phyloP scores from a whole-genome alignment of 2,888 invertebrate species.

The Amaurobius ferox region DNA sequence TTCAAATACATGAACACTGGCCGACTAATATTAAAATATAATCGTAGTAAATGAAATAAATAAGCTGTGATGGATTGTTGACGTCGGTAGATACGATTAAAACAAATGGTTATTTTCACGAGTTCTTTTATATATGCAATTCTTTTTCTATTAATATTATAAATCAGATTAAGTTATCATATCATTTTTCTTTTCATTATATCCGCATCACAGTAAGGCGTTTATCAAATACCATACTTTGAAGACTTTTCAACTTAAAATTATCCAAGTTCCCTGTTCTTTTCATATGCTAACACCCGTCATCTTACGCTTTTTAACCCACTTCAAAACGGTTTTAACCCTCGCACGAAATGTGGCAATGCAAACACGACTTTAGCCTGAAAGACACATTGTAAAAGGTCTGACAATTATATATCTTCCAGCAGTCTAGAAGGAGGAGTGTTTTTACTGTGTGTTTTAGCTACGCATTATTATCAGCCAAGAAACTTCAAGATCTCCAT shows the following conservation, averaged over 20 bases:
- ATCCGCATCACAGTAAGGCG: not conserved
- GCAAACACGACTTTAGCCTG: constrained; percentile 31
- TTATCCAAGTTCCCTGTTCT: not conserved
- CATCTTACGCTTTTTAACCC: constrained; percentile 38
- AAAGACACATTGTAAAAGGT: constrained; percentile 34
- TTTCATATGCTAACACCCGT: constrained; percentile 58
- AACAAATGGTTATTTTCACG: not conserved
- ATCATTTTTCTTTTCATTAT: not conserved
- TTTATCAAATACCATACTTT: not conserved
- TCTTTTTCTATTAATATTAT: not conserved
- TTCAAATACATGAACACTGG: too few relatives aligned
- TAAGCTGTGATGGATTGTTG: not conserved
- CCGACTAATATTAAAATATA: too few relatives aligned
- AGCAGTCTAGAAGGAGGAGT: constrained; percentile 28
- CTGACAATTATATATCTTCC: constrained; percentile 61
- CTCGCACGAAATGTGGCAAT: constrained; percentile 18
- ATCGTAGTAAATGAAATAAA: too few relatives aligned
- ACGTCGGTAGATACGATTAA: not conserved
- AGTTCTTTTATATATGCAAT: not conserved
- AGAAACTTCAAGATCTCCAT: constrained; percentile 34
- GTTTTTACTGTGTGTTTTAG: constrained; percentile 51
- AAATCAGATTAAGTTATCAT: not conserved
- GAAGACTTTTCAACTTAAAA: not conserved
- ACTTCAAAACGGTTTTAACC: constrained; percentile 33
- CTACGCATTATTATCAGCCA: constrained; percentile 22